Conservation (phyloP, 2,797 vertebrate genomes). For the Sarcophilus harrisii region DNA sequence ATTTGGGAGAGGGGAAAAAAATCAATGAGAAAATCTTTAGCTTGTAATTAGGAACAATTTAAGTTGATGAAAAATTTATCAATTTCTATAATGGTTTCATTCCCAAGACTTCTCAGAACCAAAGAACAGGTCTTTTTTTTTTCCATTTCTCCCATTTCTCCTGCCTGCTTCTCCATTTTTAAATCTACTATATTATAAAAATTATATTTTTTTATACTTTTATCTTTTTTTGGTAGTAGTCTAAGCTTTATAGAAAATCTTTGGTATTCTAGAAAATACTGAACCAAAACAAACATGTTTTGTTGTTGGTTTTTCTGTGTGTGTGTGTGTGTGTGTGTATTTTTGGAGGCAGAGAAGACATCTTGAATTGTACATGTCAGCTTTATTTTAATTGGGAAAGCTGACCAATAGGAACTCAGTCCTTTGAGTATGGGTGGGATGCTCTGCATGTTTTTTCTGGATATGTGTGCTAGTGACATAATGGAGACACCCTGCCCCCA, state of each 20-base stretch:
- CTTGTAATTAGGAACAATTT: conserved; percentile 13
- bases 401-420: not conserved
- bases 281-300: not conserved
- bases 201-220: too few relatives aligned
- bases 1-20: not conserved
- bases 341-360: not conserved
- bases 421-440: not conserved
- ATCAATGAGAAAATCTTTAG: conserved; percentile 6
- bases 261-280: not conserved
- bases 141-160: not conserved
- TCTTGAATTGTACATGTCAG: too few relatives aligned
- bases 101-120: not conserved
- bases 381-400: not conserved
- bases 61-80: not conserved
- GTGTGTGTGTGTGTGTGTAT: not conserved
- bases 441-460: not conserved
- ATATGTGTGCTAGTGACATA: not conserved
- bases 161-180: not conserved
- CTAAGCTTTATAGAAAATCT: not conserved
- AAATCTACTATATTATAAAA: too few relatives aligned
- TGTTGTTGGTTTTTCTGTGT: too few relatives aligned
- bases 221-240: not conserved
- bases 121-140: not conserved
- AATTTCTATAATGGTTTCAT: not conserved
- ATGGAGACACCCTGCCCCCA: not conserved